These are phyloP conservation scores for Brotula barbata DNA, from an alignment of 2,797 vertebrate species.

Conservation along the genomic window DNA sequence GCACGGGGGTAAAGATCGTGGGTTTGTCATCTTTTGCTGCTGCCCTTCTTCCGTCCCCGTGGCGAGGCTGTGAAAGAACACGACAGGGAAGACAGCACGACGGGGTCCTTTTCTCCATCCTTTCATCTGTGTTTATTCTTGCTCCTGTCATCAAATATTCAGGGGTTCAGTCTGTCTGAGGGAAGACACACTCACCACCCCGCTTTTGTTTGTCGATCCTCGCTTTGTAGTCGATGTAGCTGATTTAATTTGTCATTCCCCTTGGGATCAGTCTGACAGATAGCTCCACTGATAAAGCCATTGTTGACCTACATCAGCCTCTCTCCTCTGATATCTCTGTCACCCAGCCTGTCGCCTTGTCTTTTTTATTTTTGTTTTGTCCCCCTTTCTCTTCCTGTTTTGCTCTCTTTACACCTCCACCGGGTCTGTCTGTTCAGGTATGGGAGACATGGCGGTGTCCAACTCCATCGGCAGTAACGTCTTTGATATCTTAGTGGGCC, in stretches of 20 bases:
- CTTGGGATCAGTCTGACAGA: constrained; percentile 8
- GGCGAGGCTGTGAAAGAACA: constrained; percentile 8
- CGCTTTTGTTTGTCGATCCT: background rate
- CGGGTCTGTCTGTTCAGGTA: constrained; percentile 75
- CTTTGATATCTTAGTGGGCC: constrained; percentile 94
- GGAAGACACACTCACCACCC: constrained; percentile 9
- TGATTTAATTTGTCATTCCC: constrained; percentile 7
- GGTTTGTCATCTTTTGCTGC: constrained; percentile 24
- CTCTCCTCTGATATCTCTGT: background rate
- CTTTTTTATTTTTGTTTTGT: background rate
- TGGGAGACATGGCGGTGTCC: constrained; percentile 97
- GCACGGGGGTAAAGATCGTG: background rate
- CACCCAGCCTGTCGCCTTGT: constrained; percentile 3
- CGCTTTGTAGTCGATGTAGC: constrained; percentile 28
- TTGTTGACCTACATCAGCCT: background rate
- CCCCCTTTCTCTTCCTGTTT: background rate
- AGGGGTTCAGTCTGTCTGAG: constrained; percentile 29
- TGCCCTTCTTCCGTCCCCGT: constrained; percentile 17
- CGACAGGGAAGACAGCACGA: constrained; percentile 9
- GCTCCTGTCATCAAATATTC: constrained; percentile 66
- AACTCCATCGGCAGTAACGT: constrained; percentile 98
- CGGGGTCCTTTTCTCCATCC: constrained; percentile 34
- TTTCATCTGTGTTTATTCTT: constrained; percentile 66
- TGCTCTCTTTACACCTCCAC: background rate
- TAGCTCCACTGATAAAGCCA: constrained; percentile 9